phyloP scores from a whole-genome alignment of 2,113 vertebrate species.

The Dasyornis broadbenti region DNA sequence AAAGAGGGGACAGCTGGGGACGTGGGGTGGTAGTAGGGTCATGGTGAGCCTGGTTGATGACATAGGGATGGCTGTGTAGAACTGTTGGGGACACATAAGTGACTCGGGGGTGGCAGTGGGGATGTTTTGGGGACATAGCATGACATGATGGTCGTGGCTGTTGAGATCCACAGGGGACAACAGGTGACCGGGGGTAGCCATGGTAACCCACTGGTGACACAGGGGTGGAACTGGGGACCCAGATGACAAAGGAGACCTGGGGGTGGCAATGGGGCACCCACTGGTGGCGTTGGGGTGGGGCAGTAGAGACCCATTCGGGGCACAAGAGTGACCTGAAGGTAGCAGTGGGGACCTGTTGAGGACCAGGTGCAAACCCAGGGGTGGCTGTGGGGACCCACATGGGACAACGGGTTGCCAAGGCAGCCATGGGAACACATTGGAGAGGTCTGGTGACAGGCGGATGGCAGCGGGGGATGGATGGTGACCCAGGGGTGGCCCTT shows the following conservation, averaged over 20 bases:
- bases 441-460: background rate
- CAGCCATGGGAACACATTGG: background rate
- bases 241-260: too few relatives aligned
- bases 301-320: background rate
- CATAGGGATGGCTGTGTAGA: too few relatives aligned
- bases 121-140: background rate
- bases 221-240: background rate
- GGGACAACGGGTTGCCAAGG: background rate
- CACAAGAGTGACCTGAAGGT: background rate
- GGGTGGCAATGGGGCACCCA: background rate
- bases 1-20: background rate
- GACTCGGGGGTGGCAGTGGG: background rate
- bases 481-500: background rate
- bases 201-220: background rate
- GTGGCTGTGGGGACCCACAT: background rate
- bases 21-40: background rate
- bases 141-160: background rate
- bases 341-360: background rate
- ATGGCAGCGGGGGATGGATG: background rate
- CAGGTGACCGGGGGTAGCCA: background rate
- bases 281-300: background rate
- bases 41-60: background rate
- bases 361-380: rapidly evolving
- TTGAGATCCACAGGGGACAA: background rate
- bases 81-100: background rate